phyloP scores from a whole-genome alignment of 53 echinoderm and acorn worm species.

The Holothuria scabra region DNA sequence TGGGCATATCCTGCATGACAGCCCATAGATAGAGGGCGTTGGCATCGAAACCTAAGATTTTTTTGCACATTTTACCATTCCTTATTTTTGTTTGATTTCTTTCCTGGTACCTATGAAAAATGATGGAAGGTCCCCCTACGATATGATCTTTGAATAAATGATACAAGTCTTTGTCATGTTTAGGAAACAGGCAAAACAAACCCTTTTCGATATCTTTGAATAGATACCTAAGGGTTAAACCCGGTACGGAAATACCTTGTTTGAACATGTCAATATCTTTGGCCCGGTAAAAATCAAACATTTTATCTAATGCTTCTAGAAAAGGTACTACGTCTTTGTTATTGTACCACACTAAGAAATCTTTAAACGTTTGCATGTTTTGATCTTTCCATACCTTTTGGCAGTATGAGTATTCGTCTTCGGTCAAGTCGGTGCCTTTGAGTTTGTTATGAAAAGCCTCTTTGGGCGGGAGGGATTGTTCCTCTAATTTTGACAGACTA shows the following conservation, averaged over 20 bases:
- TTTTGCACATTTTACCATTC: slow-evolving; percentile 20
- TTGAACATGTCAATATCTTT: neutral
- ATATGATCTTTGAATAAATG: too few relatives aligned
- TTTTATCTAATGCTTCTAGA: slow-evolving; percentile 41
- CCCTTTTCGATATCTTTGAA: neutral
- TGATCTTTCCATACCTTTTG: slow-evolving; percentile 22
- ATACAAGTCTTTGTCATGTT: neutral
- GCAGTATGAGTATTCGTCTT: neutral
- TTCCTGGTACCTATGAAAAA: slow-evolving; percentile 23
- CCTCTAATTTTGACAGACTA: neutral
- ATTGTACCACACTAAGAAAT: slow-evolving; percentile 66
- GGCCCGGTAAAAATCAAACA: slow-evolving; percentile 11
- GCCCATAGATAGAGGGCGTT: slow-evolving; percentile 55
- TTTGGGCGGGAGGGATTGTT: neutral
- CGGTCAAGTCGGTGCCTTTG: too few relatives aligned
- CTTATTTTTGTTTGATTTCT: slow-evolving; percentile 29
- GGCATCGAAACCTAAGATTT: slow-evolving; percentile 33
- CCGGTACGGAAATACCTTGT: slow-evolving; percentile 3
- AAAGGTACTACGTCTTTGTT: slow-evolving; percentile 9
- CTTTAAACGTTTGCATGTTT: slow-evolving; percentile 37
- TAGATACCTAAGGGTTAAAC: neutral
- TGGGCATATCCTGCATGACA: slow-evolving; percentile 55
- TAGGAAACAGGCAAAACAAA: neutral
- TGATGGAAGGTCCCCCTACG: too few relatives aligned
- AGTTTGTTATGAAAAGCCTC: neutral